These are phyloP conservation scores for Odobenus rosmarus DNA, from an alignment of 2,113 vertebrate species.

Conservation along the genomic window DNA sequence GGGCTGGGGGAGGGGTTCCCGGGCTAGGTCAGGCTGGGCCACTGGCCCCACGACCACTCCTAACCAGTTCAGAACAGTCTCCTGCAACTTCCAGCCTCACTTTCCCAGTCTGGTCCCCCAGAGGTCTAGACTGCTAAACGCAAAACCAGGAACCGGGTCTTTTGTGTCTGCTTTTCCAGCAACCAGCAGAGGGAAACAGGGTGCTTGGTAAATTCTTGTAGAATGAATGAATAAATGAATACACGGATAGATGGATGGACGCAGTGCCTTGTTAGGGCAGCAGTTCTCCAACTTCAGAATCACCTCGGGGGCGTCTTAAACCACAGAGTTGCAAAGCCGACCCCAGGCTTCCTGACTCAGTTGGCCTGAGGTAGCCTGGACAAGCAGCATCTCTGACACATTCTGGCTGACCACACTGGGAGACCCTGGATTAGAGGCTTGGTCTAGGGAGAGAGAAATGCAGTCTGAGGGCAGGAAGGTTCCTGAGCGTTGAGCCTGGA, in stretches of 20 bases:
- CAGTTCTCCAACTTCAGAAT: not conserved
- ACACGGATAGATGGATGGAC: too few species aligned
- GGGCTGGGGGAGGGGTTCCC: not conserved
- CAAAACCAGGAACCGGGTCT: not conserved
- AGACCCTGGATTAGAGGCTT: not conserved
- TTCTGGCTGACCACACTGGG: not conserved
- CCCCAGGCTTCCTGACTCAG: not conserved
- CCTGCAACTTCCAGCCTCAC: not conserved
- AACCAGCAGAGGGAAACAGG: not conserved
- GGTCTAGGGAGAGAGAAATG: not conserved
- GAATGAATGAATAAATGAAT: not conserved
- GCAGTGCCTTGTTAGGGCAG: not conserved
- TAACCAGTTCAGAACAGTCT: not conserved
- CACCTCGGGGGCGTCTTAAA: not conserved
- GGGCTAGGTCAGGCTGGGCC: not conserved
- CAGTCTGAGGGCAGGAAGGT: not conserved
- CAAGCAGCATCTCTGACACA: not conserved
- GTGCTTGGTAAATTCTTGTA: not conserved
- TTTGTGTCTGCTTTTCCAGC: not conserved
- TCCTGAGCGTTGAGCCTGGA: not conserved
- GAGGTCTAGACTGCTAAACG: not conserved
- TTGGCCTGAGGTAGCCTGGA: too few species aligned
- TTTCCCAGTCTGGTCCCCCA: not conserved
- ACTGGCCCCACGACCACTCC: not conserved
- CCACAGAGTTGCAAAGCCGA: fast-evolving